Percentiles rank a stretch among this genome's conserved stretches.
phyloP scores from a whole-genome alignment of 2,797 vertebrate species.

The Crenichthys baileyi region DNA sequence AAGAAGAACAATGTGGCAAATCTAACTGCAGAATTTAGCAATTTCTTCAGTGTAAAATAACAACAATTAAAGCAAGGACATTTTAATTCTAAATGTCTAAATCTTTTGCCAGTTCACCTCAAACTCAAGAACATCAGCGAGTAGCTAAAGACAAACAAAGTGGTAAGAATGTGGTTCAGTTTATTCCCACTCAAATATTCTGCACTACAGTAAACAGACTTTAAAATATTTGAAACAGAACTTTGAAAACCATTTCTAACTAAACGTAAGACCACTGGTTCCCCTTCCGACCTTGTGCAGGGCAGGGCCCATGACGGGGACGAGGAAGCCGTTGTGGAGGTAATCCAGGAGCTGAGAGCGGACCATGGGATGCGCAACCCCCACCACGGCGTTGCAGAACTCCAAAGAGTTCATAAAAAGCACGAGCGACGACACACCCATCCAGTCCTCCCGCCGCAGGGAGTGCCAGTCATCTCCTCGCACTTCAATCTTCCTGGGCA shows the following conservation, averaged over 20 bases:
- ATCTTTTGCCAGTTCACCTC: neutral
- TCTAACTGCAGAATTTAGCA: neutral
- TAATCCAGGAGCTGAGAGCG: constrained; percentile 95
- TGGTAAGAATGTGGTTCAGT: neutral
- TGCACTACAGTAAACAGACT: neutral
- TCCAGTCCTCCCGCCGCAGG: constrained; percentile 93
- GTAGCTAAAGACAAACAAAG: neutral
- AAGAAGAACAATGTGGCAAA: neutral
- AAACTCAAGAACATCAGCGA: neutral
- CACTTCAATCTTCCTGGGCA: constrained; percentile 95
- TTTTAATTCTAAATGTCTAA: neutral
- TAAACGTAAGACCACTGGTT: neutral
- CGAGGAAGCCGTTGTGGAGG: constrained; percentile 95
- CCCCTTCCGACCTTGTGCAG: constrained; percentile 83
- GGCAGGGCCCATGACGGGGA: constrained; percentile 95
- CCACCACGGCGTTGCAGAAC: constrained; percentile 96
- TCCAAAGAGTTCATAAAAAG: constrained; percentile 98
- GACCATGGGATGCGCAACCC: constrained; percentile 93
- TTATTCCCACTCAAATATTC: neutral
- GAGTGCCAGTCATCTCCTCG: constrained; percentile 96
- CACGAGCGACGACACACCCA: constrained; percentile 89
- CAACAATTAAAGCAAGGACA: neutral
- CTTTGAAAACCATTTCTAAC: neutral
- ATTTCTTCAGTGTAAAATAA: neutral
- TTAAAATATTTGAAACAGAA: neutral